phyloP scores from a whole-genome alignment of 2,888 invertebrate genomes.

The Athrips mouffetella region DNA sequence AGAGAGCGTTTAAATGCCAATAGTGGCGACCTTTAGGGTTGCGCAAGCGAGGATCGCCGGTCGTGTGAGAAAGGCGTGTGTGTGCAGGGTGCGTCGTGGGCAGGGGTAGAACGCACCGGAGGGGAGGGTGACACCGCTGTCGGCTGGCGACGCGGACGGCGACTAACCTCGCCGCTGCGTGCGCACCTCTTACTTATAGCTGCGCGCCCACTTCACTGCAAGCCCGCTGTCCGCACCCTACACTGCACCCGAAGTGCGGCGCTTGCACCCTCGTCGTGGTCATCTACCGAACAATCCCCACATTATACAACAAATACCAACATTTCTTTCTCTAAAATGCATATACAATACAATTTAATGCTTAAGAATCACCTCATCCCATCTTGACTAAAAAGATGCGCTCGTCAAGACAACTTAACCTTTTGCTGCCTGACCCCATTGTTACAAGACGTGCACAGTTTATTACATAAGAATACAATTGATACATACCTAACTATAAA shows the following conservation, averaged over 20 bases:
- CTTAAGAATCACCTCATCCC: no score
- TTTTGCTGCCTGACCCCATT: no score
- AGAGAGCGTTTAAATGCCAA: constrained; percentile 77
- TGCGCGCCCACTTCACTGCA: constrained; percentile 51
- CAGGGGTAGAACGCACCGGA: constrained; percentile 58
- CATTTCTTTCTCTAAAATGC: no score
- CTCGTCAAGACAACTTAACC: no score
- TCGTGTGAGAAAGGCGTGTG: constrained; percentile 72
- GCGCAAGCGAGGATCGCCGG: constrained; percentile 72
- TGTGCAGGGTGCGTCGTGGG: constrained; percentile 39
- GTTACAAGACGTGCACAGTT: no score
- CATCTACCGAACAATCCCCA: background rate
- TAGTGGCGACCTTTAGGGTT: constrained; percentile 75
- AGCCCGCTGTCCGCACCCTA: constrained; percentile 22
- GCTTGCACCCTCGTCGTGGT: constrained; percentile 12
- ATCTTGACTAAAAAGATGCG: no score
- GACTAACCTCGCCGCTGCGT: constrained; percentile 74
- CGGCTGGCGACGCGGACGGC: constrained; percentile 69
- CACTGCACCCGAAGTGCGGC: constrained; percentile 17
- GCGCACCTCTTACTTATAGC: constrained; percentile 75
- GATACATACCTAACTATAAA: no score
- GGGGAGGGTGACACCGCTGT: constrained; percentile 42
- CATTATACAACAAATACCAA: no score
- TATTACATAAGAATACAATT: no score
- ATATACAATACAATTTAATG: no score